Evolutionary conservation across 2,888 invertebrate genomes (phyloP).

Genomic region (Dexiosoma caninum): DNA sequence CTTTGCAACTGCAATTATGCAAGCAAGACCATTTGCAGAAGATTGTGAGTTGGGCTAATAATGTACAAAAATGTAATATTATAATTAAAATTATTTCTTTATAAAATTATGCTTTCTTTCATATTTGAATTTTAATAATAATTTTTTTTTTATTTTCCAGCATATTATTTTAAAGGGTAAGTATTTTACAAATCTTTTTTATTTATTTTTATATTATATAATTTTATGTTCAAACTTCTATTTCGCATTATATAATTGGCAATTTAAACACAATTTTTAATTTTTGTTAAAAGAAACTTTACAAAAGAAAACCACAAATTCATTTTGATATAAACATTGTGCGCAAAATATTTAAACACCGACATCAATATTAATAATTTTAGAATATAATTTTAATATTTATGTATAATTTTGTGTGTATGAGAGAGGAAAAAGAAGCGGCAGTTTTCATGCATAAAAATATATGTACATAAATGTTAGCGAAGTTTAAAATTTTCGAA

Average conservation of each 20-base stretch:
- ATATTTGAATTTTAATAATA: too few relatives aligned
- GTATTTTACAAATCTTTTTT: conserved; percentile 14
- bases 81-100: too few relatives aligned
- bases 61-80: too few relatives aligned
- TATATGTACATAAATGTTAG: not conserved
- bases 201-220: not conserved
- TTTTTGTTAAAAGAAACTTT: not conserved
- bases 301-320: conserved; percentile 1
- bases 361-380: conserved; percentile 48
- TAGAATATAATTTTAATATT: not conserved
- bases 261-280: not conserved
- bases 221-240: not conserved
- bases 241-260: not conserved
- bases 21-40: too few relatives aligned
- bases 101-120: too few relatives aligned
- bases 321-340: conserved; percentile 14
- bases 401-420: not conserved
- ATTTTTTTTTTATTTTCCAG: too few relatives aligned
- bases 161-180: too few relatives aligned
- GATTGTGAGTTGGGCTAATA: too few relatives aligned
- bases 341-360: conserved; percentile 42
- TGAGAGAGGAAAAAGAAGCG: not conserved
- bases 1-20: too few relatives aligned
- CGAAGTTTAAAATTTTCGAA: too few relatives aligned
- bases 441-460: not conserved